A percentile compares a stretch with the other conserved stretches of the same genome.
These are phyloP conservation scores for Plectrocnemia conspersa DNA, from an alignment of 1,140 invertebrate species.

Conservation along the genomic window DNA sequence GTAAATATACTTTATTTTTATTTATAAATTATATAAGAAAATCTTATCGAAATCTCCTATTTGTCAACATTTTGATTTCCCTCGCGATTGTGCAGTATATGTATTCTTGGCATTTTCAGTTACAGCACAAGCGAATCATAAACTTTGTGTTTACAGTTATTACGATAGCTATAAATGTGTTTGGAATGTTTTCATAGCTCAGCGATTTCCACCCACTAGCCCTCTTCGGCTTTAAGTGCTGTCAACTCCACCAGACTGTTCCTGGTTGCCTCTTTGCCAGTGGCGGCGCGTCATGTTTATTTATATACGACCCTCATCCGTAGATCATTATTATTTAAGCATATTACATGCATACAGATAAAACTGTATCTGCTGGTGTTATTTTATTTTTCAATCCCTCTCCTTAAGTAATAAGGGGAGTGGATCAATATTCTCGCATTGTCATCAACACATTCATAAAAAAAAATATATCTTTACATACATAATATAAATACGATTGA, in stretches of 20 bases:
- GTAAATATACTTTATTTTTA: too few species aligned
- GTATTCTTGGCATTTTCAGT: background rate
- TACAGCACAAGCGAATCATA: background rate
- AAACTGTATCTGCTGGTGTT: too few species aligned
- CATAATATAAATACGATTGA: too few species aligned
- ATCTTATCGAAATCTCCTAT: background rate
- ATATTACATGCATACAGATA: too few species aligned
- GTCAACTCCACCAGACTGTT: constrained; percentile 6
- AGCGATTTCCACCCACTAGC: constrained; percentile 2
- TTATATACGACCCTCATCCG: too few species aligned
- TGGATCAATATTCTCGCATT: too few species aligned
- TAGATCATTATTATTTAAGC: too few species aligned
- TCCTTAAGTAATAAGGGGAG: too few species aligned
- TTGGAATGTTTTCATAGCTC: constrained; percentile 7
- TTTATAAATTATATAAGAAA: too few species aligned
- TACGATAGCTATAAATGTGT: constrained; percentile 4
- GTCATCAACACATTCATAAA: too few species aligned
- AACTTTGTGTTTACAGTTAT: constrained; percentile 6
- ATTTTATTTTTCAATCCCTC: too few species aligned
- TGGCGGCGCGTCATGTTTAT: background rate
- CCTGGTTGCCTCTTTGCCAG: background rate
- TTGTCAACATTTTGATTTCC: background rate
- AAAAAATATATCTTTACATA: too few species aligned
- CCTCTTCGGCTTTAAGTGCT: constrained; percentile 4
- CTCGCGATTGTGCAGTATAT: background rate